Evolutionary conservation across 1,140 invertebrate genomes (phyloP).

Genomic region (Cherax quadricarinatus): DNA sequence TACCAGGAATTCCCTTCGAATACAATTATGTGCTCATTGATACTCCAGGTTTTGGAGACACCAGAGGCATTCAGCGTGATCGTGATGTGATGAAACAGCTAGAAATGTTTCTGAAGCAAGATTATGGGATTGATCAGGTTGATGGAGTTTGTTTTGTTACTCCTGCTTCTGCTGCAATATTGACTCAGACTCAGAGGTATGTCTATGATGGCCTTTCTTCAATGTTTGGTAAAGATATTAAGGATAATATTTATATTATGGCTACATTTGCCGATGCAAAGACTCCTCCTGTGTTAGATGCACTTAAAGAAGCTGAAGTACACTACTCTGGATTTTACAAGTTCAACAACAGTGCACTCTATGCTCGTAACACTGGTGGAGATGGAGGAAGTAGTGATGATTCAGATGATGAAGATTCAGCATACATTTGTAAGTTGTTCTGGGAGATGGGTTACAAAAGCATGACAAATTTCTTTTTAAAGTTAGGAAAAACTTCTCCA

Average conservation of each 20-base stretch:
- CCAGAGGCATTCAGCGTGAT: slow-evolving; percentile 53
- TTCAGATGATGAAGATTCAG: slow-evolving; percentile 10
- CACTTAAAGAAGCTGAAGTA: background rate
- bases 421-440: slow-evolving; percentile 3
- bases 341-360: slow-evolving; percentile 27
- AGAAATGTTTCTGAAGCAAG: slow-evolving; percentile 33
- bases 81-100: slow-evolving; percentile 50
- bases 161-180: slow-evolving; percentile 25
- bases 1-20: slow-evolving; percentile 27
- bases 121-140: background rate
- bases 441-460: slow-evolving; percentile 34
- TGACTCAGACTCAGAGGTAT: slow-evolving; percentile 46
- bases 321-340: background rate
- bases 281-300: slow-evolving; percentile 26
- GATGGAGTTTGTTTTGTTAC: slow-evolving; percentile 56
- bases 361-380: background rate
- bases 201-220: slow-evolving; percentile 49
- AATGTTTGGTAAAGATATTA: slow-evolving; percentile 56
- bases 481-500: slow-evolving; percentile 38
- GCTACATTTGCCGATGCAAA: slow-evolving; percentile 50
- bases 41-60: slow-evolving; percentile 52
- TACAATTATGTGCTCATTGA: slow-evolving; percentile 51
- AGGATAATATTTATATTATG: slow-evolving; percentile 53
- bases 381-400: background rate
- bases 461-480: background rate